Base-by-base conservation (phyloP, 2,888 invertebrate species). In the Oligia strigilis region DNA sequence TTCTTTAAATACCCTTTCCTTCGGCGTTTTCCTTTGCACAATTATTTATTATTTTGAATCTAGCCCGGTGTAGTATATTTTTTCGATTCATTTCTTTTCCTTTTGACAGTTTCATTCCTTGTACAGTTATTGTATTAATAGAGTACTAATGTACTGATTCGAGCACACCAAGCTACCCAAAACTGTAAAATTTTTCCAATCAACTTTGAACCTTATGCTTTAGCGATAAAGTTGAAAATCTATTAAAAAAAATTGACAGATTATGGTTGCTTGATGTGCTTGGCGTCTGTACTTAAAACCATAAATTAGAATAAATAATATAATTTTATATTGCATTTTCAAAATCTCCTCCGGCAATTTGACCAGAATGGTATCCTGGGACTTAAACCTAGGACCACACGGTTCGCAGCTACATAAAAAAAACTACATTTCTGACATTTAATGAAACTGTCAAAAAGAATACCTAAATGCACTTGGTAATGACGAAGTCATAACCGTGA, bases 21-120 rank as follows among this genome's bases (percentile, higher is more conserved):
- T 88, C 77, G 62, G 77, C 80, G 88, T 86, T 87, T 87, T 83
- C n/a, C 72, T 88, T 87, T 88, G 87, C 90, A 88, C 84, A 84
- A 84, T 86, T 89, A 88, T 88, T 86, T 86, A 89, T 88, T 92
- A 89, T 89, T 78, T 82, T 86, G 86, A 82, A 88, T 77, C 78
- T 90, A 91, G 89, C 85, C 87, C 80, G 84, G 75, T 86, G 82
- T 91, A 90, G 91, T 88, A 85, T 86, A 81, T 82, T 81, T 73
- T 67, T 84, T 83, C 83, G 60, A 67, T 74, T 72, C 23, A 19
- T 79, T 83, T 84, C 14, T 23, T 46, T 49, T 69, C 78, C 77
- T 77, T 84, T 83, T 88, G 87, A 85, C 87, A 89, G 86, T 92
- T 89, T 75, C 78, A 80, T 87, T 73, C 0, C 0, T 14, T 75